phyloP scores from a whole-genome alignment of 2,888 invertebrate species.

The Poecilus cupreus region DNA sequence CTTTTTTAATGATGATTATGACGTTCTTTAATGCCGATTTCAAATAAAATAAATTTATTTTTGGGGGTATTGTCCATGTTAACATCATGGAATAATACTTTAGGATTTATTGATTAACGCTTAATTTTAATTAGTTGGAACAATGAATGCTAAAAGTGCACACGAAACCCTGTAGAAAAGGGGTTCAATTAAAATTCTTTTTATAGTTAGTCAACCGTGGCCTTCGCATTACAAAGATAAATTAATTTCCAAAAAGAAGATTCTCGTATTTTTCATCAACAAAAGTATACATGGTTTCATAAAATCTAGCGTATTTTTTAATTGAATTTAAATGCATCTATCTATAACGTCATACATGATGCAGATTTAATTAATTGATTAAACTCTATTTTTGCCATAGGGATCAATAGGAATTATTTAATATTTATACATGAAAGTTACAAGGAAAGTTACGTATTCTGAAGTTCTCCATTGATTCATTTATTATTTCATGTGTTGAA shows the following conservation, averaged over 20 bases:
- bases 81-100: neutral
- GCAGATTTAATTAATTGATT: neutral
- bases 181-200: constrained; percentile 4
- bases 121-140: constrained; percentile 11
- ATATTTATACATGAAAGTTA: neutral
- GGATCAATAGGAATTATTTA: neutral
- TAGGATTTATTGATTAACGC: neutral
- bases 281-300: neutral
- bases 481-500: constrained; percentile 31
- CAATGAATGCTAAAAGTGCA: constrained; percentile 23
- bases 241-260: constrained; percentile 9
- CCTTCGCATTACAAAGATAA: constrained; percentile 4
- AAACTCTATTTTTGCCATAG: constrained; percentile 3
- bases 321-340: neutral
- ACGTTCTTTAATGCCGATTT: too few relatives aligned
- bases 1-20: too few relatives aligned
- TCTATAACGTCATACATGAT: neutral
- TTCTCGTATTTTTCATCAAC: neutral
- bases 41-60: too few relatives aligned
- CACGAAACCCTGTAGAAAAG: constrained; percentile 17
- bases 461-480: neutral
- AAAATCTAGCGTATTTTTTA: neutral
- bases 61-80: too few relatives aligned
- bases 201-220: constrained; percentile 13
- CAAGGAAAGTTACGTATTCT: constrained; percentile 27